Conservation (phyloP, 2,888 invertebrate species). For the Lamellibrachia columna region DNA sequence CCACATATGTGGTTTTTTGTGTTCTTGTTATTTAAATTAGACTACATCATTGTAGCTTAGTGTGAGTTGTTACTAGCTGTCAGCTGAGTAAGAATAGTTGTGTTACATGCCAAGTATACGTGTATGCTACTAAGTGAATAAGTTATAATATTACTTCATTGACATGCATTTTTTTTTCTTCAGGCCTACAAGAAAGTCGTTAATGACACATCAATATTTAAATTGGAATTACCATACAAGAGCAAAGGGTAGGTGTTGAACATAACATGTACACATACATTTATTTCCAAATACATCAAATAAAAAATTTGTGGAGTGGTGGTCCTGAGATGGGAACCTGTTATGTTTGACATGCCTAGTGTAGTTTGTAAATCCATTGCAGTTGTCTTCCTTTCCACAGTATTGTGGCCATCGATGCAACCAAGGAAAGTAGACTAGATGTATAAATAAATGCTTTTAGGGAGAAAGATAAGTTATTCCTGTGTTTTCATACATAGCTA, state of each 20-base stretch:
- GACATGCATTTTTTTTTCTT: conserved; percentile 35
- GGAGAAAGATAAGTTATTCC: too few relatives aligned
- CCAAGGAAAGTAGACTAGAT: too few relatives aligned
- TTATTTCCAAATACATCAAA: background rate
- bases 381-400: too few relatives aligned
- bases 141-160: background rate
- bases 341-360: too few relatives aligned
- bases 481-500: too few relatives aligned
- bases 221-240: conserved; percentile 71
- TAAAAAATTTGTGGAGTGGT: background rate
- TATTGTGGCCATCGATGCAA: too few relatives aligned
- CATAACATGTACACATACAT: background rate
- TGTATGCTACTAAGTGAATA: background rate
- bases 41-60: background rate
- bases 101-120: background rate
- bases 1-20: too few relatives aligned
- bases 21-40: background rate
- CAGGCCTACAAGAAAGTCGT: conserved; percentile 94
- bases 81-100: background rate
- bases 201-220: conserved; percentile 92
- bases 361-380: too few relatives aligned
- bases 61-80: background rate
- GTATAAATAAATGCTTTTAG: too few relatives aligned
- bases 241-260: conserved; percentile 66
- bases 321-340: too few relatives aligned